phyloP scores from a whole-genome alignment of 2,888 invertebrate genomes.

The Drosophila infuscata region DNA sequence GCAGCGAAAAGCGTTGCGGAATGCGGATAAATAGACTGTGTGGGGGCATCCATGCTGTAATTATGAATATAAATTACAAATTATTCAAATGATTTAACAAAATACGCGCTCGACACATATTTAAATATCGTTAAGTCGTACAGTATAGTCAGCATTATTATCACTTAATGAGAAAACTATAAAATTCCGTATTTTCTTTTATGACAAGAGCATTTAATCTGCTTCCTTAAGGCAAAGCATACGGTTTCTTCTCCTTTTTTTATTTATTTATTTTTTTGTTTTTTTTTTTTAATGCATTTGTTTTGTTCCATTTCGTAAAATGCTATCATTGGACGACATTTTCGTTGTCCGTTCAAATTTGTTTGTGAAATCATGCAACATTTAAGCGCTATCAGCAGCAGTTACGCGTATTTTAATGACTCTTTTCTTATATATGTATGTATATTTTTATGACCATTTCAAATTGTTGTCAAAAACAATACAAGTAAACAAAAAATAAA shows the following conservation, averaged over 20 bases:
- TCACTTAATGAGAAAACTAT: neutral
- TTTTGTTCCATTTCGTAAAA: conserved; percentile 6
- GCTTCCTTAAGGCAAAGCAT: neutral
- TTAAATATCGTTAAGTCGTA: neutral
- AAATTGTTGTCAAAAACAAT: conserved; percentile 16
- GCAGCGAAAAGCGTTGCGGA: conserved; percentile 92
- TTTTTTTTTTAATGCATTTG: neutral
- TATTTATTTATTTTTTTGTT: neutral
- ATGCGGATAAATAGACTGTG: conserved; percentile 87
- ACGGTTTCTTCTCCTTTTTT: neutral
- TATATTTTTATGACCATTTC: conserved; percentile 62
- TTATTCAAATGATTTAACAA: conserved; percentile 4
- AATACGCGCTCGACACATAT: conserved; percentile 6
- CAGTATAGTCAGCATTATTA: neutral
- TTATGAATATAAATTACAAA: conserved; percentile 1
- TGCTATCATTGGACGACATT: conserved; percentile 28
- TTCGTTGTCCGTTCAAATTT: conserved; percentile 26
- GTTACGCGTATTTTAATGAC: conserved; percentile 36
- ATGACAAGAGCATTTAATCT: neutral
- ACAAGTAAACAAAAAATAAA: neutral
- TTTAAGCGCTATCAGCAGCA: conserved; percentile 36
- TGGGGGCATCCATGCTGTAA: conserved; percentile 65
- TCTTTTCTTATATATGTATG: conserved; percentile 14
- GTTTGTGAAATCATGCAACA: conserved; percentile 28
- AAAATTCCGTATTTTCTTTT: neutral